Evolutionary conservation across 2,797 vertebrate species (phyloP).

Genomic region (Synanceia verrucosa): DNA sequence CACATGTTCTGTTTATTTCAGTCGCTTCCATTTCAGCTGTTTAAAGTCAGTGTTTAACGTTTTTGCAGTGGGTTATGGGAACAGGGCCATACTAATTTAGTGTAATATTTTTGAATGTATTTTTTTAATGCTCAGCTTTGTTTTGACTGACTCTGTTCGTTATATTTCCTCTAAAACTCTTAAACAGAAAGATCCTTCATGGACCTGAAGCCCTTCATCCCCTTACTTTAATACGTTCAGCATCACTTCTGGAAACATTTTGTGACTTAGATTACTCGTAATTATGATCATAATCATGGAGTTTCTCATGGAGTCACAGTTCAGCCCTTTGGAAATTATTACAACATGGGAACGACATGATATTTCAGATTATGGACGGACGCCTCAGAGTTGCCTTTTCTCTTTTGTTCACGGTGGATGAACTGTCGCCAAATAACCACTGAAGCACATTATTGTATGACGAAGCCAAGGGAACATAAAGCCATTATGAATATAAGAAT

Average conservation of each 20-base stretch:
- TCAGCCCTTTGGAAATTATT: no score
- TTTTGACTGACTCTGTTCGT: background rate
- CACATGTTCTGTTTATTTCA: background rate
- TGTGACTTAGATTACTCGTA: no score
- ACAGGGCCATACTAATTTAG: constrained; percentile 49
- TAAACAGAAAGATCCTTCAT: background rate
- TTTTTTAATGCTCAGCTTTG: constrained; percentile 20
- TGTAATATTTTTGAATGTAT: constrained; percentile 39
- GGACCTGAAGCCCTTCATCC: background rate
- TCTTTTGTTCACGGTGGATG: constrained; percentile 38
- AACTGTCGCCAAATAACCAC: constrained; percentile 57
- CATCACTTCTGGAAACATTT: no score
- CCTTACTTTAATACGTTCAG: background rate
- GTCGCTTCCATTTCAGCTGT: background rate
- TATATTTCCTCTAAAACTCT: background rate
- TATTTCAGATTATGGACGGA: background rate
- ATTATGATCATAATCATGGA: no score
- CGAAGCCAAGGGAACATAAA: constrained; percentile 77
- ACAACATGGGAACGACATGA: background rate
- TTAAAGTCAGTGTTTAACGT: constrained; percentile 16
- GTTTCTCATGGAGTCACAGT: no score
- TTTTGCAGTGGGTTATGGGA: constrained; percentile 53
- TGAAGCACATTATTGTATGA: constrained; percentile 71
- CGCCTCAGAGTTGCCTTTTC: constrained; percentile 33
- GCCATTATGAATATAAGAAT: constrained; percentile 71